Evolutionary conservation across 2,113 vertebrate species (phyloP).

Genomic region (Syrrhaptes paradoxus): DNA sequence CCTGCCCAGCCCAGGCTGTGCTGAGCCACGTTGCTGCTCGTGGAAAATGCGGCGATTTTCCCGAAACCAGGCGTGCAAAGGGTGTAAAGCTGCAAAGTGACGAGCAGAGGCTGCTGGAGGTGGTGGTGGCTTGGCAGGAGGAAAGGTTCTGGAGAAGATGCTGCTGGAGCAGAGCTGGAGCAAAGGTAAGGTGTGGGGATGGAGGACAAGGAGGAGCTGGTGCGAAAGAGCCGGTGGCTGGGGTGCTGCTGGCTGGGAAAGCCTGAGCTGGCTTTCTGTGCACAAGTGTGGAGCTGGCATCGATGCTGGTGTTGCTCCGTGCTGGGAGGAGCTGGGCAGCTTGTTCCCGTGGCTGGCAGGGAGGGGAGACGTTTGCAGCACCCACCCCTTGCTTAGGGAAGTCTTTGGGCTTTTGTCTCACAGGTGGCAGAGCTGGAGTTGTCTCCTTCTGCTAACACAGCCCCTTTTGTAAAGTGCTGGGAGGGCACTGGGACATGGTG

Average conservation of each 20-base stretch:
- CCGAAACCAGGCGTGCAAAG: rapidly evolving
- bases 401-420: background rate
- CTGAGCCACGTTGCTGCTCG: background rate
- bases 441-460: too few relatives aligned
- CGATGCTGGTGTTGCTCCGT: rapidly evolving
- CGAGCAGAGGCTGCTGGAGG: background rate
- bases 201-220: background rate
- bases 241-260: rapidly evolving
- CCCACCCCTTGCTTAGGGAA: background rate
- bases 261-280: background rate
- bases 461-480: too few relatives aligned
- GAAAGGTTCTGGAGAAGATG: background rate
- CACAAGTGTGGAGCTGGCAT: too few relatives aligned
- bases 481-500: too few relatives aligned
- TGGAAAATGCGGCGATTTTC: too few relatives aligned
- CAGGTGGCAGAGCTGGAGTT: background rate
- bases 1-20: too few relatives aligned
- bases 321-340: background rate
- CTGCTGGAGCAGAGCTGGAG: background rate
- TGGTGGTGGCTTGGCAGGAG: background rate
- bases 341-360: background rate
- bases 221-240: background rate
- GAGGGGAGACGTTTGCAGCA: too few relatives aligned
- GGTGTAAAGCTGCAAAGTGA: background rate
- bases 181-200: background rate